phyloP scores from a whole-genome alignment of 2,113 vertebrate genomes.

The Ceyx margarethae region DNA sequence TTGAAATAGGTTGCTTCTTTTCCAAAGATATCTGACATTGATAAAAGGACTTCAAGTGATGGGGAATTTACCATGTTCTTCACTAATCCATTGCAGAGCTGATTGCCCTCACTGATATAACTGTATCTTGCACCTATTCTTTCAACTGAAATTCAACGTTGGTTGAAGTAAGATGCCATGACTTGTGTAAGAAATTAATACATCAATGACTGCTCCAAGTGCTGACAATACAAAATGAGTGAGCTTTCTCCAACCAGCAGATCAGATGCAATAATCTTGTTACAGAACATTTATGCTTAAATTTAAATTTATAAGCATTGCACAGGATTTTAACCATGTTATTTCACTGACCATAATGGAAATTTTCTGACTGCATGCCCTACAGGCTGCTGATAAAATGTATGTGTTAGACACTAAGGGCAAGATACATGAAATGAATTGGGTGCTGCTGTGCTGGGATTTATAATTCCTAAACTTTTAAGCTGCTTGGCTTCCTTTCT shows the following conservation, averaged over 20 bases:
- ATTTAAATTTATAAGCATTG: slow-evolving; percentile 68
- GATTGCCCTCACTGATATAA: slow-evolving; percentile 45
- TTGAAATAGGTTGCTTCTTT: slow-evolving; percentile 37
- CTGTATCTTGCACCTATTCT: slow-evolving; percentile 30
- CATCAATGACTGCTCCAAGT: slow-evolving; percentile 53
- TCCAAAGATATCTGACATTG: slow-evolving; percentile 22
- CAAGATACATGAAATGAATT: slow-evolving; percentile 47
- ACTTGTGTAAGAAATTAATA: slow-evolving; percentile 63
- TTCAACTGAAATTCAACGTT: slow-evolving; percentile 36
- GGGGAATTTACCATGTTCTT: slow-evolving; percentile 30
- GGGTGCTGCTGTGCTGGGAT: slow-evolving; percentile 20
- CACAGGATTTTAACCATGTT: slow-evolving; percentile 59
- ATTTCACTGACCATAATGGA: slow-evolving; percentile 60
- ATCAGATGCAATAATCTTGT: slow-evolving; percentile 64
- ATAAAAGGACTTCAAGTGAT: slow-evolving; percentile 38
- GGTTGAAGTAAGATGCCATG: slow-evolving; percentile 52
- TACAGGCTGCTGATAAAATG: slow-evolving; percentile 59
- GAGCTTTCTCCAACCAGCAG: slow-evolving; percentile 44
- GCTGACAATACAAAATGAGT: slow-evolving; percentile 62
- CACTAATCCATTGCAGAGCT: slow-evolving; percentile 25
- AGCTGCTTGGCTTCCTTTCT: slow-evolving; percentile 31
- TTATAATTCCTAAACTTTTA: slow-evolving; percentile 54
- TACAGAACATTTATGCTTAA: slow-evolving; percentile 68
- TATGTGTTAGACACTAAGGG: slow-evolving; percentile 28
- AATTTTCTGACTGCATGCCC: slow-evolving; percentile 57